Base-by-base conservation (phyloP, 2,888 invertebrate genomes). In the Pseudolycoriella hygida region DNA sequence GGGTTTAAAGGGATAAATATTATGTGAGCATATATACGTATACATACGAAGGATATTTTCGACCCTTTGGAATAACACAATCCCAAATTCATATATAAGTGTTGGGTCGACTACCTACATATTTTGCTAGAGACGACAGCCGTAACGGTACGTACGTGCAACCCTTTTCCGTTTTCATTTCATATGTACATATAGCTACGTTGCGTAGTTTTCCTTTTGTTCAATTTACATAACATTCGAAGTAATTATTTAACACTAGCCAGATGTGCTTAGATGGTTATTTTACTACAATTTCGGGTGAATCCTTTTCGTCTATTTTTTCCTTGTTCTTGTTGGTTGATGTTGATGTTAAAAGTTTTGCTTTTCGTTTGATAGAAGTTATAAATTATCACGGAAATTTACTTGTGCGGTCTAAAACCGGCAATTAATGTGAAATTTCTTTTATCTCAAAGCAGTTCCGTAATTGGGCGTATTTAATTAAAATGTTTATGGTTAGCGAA, bases 31-130 rank as follows among this genome's bases (percentile, higher is more conserved):
- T 30, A 30, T 30, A 30, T 10, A 11, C 11, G 11, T 34, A 34
- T 30, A 34, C 15, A 14, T 34, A 5, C 15, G 34, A 14, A 12
- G 34, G 34, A 34, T 34, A 34, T 34, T 34, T 34, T 34, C 34
- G 34, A 34, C 34, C 34, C 34, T 34, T 34, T 34, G 34, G 34
- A 34, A 34, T 34, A 34, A 34, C 34, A 34, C 34, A 34, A 34
- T 34, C 34, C 34, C 34, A 34, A 34, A 34, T 14, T 14, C 15
- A 34, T 34, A 14, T 34, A 34, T 34, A 34, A 34, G 15, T 14
- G 34, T 14, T 34, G 15, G n/a, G n/a, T 14, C 15, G 15, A 34
- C 12, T 14, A 12, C 15, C 34, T 34, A 34, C 15, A 34, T 14
- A 34, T 25, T 25, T 25, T 25, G 25, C 34, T 5, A 34, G 34